A percentile compares a stretch with the other conserved stretches of the same genome.
Evolutionary conservation across 1,140 invertebrate genomes (phyloP).

Genomic region (Hylyphantes graminicola): DNA sequence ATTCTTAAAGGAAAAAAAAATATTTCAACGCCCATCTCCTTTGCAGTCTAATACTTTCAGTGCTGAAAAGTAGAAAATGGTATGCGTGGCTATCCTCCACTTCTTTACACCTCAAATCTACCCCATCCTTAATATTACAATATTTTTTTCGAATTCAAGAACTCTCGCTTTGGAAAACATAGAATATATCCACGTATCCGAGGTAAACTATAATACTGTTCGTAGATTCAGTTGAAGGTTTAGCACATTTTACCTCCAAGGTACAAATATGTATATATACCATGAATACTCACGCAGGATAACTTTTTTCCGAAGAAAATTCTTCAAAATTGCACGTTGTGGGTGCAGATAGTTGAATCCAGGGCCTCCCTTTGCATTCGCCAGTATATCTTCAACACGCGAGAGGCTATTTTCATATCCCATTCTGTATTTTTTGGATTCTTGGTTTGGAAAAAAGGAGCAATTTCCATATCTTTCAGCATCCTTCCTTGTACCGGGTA

Average conservation of each 20-base stretch:
- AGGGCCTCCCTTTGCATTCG: constrained; percentile 22
- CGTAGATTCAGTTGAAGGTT: too few species aligned
- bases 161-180: constrained; percentile 6
- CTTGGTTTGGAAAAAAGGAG: constrained; percentile 2
- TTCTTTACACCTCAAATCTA: constrained; percentile 18
- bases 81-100: constrained; percentile 13
- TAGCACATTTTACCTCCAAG: too few species aligned
- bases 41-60: not conserved
- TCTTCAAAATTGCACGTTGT: constrained; percentile 45
- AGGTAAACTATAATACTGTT: too few species aligned
- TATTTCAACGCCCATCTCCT: too few species aligned
- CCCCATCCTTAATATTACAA: not conserved
- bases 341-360: constrained; percentile 42
- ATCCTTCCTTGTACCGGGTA: constrained; percentile 15
- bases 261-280: constrained; percentile 12
- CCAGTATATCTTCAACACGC: constrained; percentile 29
- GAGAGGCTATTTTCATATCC: constrained; percentile 10
- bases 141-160: constrained; percentile 6
- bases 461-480: constrained; percentile 44
- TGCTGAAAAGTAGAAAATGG: constrained; percentile 13
- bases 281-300: constrained; percentile 31
- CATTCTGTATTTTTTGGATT: constrained; percentile 28
- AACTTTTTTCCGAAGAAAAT: constrained; percentile 24
- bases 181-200: not conserved
- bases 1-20: too few species aligned